Evolutionary conservation across 2,797 vertebrate species (phyloP).

Genomic region (Sitta carolinensis): DNA sequence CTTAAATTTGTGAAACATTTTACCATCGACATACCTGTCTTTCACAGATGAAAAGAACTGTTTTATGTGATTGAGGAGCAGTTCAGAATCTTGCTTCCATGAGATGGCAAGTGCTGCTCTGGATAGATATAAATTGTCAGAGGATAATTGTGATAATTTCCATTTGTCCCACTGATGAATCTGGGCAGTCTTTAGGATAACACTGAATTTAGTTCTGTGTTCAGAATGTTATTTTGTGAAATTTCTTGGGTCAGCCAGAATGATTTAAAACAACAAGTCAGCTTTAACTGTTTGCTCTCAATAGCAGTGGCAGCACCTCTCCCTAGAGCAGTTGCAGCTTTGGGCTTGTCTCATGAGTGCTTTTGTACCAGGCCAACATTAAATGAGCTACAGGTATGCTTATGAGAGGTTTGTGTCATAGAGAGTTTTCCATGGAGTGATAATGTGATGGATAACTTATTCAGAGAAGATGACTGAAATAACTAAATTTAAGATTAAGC

Average conservation of each 20-base stretch:
- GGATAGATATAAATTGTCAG: not conserved
- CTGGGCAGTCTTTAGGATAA: not conserved
- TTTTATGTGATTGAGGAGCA: conserved; percentile 4
- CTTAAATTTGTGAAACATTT: conserved; percentile 11
- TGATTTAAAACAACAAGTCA: not conserved
- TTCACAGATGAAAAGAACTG: conserved; percentile 21
- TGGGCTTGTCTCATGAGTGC: not conserved
- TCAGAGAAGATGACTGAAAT: not conserved
- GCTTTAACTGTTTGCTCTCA: not conserved
- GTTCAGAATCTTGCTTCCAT: not conserved
- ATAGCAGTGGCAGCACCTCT: not conserved
- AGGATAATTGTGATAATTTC: not conserved
- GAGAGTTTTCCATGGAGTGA: not conserved
- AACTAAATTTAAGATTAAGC: not conserved
- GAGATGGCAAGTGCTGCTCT: not conserved
- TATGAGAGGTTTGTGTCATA: not conserved
- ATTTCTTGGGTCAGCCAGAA: not conserved
- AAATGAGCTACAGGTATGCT: not conserved
- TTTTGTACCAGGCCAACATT: not conserved
- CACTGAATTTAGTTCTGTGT: not conserved
- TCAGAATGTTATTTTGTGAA: not conserved
- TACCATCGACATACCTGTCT: conserved; percentile 26
- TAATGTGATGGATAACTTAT: not conserved
- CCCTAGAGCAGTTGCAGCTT: not conserved
- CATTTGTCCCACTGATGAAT: not conserved